phyloP scores from a whole-genome alignment of 2,113 vertebrate genomes.

The Daphoenositta chrysoptera region DNA sequence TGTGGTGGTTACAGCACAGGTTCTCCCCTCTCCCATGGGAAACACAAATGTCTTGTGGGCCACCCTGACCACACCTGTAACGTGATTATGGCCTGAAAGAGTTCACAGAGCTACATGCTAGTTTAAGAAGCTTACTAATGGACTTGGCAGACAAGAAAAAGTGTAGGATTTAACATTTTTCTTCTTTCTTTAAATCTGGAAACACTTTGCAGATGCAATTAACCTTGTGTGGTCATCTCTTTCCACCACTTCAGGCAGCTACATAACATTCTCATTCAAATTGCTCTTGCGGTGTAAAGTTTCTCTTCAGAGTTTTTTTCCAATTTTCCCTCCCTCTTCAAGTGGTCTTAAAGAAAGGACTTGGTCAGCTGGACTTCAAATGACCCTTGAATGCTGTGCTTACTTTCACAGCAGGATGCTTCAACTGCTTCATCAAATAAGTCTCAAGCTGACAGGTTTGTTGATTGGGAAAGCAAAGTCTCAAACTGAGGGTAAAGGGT shows the following conservation, averaged over 20 bases:
- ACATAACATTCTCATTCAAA: neutral
- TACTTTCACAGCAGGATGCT: conserved; percentile 37
- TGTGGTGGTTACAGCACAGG: neutral
- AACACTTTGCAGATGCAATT: conserved; percentile 29
- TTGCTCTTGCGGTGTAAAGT: neutral
- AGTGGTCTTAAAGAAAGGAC: conserved; percentile 17
- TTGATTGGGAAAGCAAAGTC: conserved; percentile 41
- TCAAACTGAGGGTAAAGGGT: conserved; percentile 41
- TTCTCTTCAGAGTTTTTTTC: neutral
- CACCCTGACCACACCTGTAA: neutral
- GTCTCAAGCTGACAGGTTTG: conserved; percentile 46
- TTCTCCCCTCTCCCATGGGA: neutral
- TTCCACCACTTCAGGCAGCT: neutral
- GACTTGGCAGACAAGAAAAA: neutral
- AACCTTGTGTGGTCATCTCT: conserved; percentile 35
- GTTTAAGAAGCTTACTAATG: neutral
- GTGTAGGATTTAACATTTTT: neutral
- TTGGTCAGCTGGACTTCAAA: conserved; percentile 46
- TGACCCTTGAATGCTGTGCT: conserved; percentile 52
- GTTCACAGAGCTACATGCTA: neutral
- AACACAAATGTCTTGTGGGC: neutral
- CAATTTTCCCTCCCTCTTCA: neutral
- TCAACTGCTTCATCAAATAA: conserved; percentile 49
- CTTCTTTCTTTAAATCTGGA: conserved; percentile 16
- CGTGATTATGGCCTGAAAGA: neutral